These are phyloP conservation scores for Neomorphus geoffroyi DNA, from an alignment of 2,797 vertebrate species.

Conservation along the genomic window DNA sequence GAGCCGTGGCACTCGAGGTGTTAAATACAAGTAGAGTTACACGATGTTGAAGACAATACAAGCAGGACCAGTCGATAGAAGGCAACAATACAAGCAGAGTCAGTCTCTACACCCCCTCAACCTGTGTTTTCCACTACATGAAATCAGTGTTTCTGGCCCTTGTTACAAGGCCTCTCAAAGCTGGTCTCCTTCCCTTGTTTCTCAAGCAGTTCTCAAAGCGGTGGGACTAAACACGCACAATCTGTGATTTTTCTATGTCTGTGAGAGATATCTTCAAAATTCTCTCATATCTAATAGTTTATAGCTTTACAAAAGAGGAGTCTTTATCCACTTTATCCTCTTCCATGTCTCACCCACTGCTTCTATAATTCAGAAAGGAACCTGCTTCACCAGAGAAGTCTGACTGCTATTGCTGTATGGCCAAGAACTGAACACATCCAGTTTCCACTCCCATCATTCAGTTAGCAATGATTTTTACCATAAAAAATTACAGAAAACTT, in stretches of 20 bases:
- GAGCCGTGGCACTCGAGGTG: too few species aligned
- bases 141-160: background rate
- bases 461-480: background rate
- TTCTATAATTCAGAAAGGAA: background rate
- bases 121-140: background rate
- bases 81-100: too few species aligned
- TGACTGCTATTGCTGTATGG: background rate
- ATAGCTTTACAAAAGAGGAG: background rate
- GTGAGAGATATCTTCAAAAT: background rate
- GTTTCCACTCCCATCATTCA: background rate
- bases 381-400: background rate
- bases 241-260: background rate
- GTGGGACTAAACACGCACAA: rapidly evolving
- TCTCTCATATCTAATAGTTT: background rate
- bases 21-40: too few species aligned
- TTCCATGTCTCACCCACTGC: background rate
- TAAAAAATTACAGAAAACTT: background rate
- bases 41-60: too few species aligned
- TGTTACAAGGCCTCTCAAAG: background rate
- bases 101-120: rapidly evolving
- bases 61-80: too few species aligned
- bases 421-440: background rate
- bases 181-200: background rate
- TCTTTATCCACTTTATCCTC: background rate
- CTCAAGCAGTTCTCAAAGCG: background rate